These are phyloP conservation scores for Callopanchax toddi DNA, from an alignment of 2,113 vertebrate genomes.

Conservation along the genomic window DNA sequence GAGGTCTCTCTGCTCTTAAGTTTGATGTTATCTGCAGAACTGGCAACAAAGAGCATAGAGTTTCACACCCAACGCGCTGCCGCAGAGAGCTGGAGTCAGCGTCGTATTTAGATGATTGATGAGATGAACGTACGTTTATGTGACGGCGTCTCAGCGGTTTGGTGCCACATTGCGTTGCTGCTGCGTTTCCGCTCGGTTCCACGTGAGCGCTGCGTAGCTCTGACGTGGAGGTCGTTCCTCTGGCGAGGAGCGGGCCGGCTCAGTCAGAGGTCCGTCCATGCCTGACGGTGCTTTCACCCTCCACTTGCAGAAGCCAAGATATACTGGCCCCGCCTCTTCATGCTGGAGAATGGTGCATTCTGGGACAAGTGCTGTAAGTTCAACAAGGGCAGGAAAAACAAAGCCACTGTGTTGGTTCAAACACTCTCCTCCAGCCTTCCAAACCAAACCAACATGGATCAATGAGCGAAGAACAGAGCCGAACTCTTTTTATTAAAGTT, in stretches of 20 bases:
- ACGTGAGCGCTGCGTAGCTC: conserved; percentile 41
- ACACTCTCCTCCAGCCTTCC: conserved; percentile 3
- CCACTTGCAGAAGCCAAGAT: conserved; percentile 66
- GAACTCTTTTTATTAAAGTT: background rate
- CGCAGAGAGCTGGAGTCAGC: conserved; percentile 36
- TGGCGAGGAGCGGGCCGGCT: conserved; percentile 49
- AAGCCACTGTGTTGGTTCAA: conserved; percentile 36
- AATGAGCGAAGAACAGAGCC: too few relatives aligned
- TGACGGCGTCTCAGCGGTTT: conserved; percentile 51
- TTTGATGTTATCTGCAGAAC: conserved; percentile 33
- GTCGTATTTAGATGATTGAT: conserved; percentile 60
- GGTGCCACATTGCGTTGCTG: conserved; percentile 25
- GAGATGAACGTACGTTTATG: conserved; percentile 48
- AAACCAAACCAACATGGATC: background rate
- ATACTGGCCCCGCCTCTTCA: conserved; percentile 54
- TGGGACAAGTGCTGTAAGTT: conserved; percentile 58
- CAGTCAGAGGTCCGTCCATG: conserved; percentile 58
- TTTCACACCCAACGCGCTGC: conserved; percentile 57
- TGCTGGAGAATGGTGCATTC: conserved; percentile 54
- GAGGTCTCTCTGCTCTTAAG: conserved; percentile 7
- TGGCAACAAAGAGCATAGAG: conserved; percentile 37
- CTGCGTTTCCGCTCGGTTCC: conserved; percentile 44
- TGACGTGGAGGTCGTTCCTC: conserved; percentile 37
- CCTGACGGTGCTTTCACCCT: conserved; percentile 40
- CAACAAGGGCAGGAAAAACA: conserved; percentile 60